Conservation (phyloP, 2,888 invertebrate species). For the Holacanthella duospinosa region DNA sequence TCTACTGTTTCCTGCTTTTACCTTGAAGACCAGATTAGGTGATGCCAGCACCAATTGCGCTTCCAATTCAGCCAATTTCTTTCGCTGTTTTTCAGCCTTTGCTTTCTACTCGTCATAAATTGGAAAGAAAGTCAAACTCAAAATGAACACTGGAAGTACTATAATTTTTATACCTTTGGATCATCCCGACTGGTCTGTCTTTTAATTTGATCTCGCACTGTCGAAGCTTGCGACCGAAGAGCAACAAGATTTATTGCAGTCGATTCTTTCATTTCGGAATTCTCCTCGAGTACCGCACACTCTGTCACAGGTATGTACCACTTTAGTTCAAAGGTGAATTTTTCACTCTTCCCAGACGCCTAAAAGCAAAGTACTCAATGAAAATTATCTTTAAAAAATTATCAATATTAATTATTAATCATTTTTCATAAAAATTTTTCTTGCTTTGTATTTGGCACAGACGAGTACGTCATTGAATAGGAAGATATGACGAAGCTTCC, state of each 20-base stretch:
- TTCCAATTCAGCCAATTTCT: conserved; percentile 81
- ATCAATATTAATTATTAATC: background rate
- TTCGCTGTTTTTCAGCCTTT: conserved; percentile 66
- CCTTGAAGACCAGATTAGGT: conserved; percentile 73
- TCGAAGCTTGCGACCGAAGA: conserved; percentile 59
- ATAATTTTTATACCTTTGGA: conserved; percentile 21
- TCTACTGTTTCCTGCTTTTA: conserved; percentile 53
- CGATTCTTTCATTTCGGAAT: conserved; percentile 58
- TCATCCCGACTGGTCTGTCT: conserved; percentile 65
- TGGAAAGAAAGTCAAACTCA: background rate
- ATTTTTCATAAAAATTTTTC: conserved; percentile 4
- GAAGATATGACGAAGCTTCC: conserved; percentile 83
- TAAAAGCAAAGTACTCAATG: conserved; percentile 39
- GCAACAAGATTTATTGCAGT: conserved; percentile 73
- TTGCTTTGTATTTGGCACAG: conserved; percentile 82
- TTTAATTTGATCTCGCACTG: conserved; percentile 71
- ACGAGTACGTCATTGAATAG: conserved; percentile 90
- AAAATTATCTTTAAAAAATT: background rate
- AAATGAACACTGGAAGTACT: background rate
- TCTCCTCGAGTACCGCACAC: conserved; percentile 62
- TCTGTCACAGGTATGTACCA: conserved; percentile 86
- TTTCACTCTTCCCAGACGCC: conserved; percentile 67
- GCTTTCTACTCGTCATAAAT: conserved; percentile 27
- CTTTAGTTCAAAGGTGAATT: conserved; percentile 81
- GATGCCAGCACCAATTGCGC: conserved; percentile 80